Evolutionary conservation across 2,888 invertebrate species (phyloP).

Genomic region (Octodonta nipae): DNA sequence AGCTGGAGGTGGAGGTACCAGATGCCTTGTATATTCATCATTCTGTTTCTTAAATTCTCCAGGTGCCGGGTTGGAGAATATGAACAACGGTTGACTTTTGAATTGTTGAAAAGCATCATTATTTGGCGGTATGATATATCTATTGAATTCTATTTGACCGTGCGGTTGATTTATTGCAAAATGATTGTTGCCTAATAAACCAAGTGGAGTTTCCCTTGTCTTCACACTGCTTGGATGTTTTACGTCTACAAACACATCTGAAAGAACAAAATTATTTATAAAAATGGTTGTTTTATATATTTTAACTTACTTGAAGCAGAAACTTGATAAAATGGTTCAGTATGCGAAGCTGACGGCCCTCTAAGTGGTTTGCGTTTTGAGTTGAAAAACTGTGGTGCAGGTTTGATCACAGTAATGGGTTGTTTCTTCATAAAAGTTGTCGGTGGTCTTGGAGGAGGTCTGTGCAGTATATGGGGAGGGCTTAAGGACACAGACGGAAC

Average conservation of each 20-base stretch:
- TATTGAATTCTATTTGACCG: slow-evolving; percentile 29
- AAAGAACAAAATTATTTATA: too few relatives aligned
- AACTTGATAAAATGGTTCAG: too few relatives aligned
- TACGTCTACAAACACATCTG: background rate
- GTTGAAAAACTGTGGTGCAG: slow-evolving; percentile 1
- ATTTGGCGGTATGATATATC: slow-evolving; percentile 32
- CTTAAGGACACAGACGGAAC: too few relatives aligned
- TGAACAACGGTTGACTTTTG: slow-evolving; percentile 19
- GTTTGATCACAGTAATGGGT: slow-evolving; percentile 10
- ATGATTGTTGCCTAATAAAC: slow-evolving; percentile 33
- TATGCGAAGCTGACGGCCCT: slow-evolving; percentile 20
- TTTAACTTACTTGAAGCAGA: too few relatives aligned
- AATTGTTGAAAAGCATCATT: slow-evolving; percentile 33
- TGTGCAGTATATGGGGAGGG: too few relatives aligned
- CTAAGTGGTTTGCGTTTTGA: slow-evolving; percentile 18
- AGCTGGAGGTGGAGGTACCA: slow-evolving; percentile 36
- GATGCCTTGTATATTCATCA: slow-evolving; percentile 36
- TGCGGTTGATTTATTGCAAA: slow-evolving; percentile 36
- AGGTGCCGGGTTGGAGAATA: slow-evolving; percentile 18
- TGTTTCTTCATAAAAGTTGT: background rate
- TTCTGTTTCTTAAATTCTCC: slow-evolving; percentile 19
- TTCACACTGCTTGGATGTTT: slow-evolving; percentile 14
- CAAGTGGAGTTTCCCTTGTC: slow-evolving; percentile 22
- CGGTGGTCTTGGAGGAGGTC: too few relatives aligned
- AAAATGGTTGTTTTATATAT: too few relatives aligned